A percentile compares a stretch with the other conserved stretches of the same genome.
Evolutionary conservation across 2,113 vertebrate species (phyloP).

Genomic region (Pampusana beccarii): DNA sequence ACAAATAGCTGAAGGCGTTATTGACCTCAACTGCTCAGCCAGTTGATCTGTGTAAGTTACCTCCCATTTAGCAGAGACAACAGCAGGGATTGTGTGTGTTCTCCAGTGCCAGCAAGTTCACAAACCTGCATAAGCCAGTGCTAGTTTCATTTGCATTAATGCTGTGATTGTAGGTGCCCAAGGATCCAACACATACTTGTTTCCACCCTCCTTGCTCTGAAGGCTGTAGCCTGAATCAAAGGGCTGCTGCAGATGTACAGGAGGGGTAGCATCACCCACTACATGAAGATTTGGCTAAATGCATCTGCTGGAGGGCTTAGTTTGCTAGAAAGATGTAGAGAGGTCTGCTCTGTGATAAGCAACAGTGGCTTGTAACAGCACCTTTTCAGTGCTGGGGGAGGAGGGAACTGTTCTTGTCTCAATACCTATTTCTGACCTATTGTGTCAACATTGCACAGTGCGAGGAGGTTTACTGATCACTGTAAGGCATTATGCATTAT

Average conservation of each 20-base stretch:
- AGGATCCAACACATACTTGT: not conserved
- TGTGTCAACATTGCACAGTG: not conserved
- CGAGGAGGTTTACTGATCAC: conserved; percentile 60
- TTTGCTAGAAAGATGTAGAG: not conserved
- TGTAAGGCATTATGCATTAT: conserved; percentile 64
- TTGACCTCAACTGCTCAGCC: not conserved
- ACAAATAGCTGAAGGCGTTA: not conserved
- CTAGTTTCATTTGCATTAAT: not conserved
- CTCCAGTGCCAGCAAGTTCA: not conserved
- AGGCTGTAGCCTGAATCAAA: not conserved
- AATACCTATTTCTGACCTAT: not conserved
- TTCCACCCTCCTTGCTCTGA: not conserved
- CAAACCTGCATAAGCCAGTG: rapidly evolving
- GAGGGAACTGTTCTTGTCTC: not conserved
- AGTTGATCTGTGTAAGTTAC: not conserved
- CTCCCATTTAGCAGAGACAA: not conserved
- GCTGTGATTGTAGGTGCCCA: not conserved
- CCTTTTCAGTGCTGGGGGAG: not conserved
- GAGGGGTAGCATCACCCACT: not conserved
- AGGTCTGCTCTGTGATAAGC: conserved; percentile 4
- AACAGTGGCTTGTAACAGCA: not conserved
- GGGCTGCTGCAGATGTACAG: not conserved
- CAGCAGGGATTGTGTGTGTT: not conserved
- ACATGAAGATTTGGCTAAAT: not conserved
- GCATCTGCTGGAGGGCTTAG: not conserved